phyloP scores from a whole-genome alignment of 2,888 invertebrate genomes.

The Heteromyza rotundicornis region DNA sequence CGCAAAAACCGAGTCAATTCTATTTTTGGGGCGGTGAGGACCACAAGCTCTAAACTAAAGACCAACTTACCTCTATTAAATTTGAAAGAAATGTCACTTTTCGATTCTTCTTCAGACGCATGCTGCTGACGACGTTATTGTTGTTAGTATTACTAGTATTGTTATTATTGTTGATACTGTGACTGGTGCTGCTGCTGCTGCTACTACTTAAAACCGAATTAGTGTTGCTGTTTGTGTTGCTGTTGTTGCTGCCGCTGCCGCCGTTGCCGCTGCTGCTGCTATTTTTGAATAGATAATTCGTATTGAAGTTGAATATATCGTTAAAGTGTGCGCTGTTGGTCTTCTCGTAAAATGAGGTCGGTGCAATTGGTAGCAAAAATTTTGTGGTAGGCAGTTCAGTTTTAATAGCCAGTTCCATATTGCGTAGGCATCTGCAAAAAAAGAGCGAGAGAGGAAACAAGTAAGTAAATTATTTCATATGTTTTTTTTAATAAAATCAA shows the following conservation, averaged over 20 bases:
- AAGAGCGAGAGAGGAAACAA: too few relatives aligned
- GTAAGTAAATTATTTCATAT: too few relatives aligned
- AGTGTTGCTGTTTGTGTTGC: slow-evolving; percentile 22
- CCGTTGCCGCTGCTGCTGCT: slow-evolving; percentile 20
- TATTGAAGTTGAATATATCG: slow-evolving; percentile 50
- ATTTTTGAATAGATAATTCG: slow-evolving; percentile 45
- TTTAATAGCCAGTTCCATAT: slow-evolving; percentile 59
- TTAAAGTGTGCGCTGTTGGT: slow-evolving; percentile 40
- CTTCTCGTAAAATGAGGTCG: slow-evolving; percentile 46
- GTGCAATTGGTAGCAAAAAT: slow-evolving; percentile 56
- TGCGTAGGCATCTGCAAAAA: slow-evolving; percentile 50
- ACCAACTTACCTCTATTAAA: slow-evolving; percentile 57
- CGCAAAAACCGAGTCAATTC: too few relatives aligned
- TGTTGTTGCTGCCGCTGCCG: slow-evolving; percentile 16
- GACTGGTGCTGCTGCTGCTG: slow-evolving; percentile 18
- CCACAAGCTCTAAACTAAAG: too few relatives aligned
- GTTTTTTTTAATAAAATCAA: too few relatives aligned
- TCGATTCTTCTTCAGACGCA: slow-evolving; percentile 62
- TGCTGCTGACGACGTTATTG: slow-evolving; percentile 39
- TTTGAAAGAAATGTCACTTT: slow-evolving; percentile 62
- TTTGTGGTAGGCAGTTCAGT: slow-evolving; percentile 54
- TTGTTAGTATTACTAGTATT: slow-evolving; percentile 26
- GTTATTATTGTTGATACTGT: slow-evolving; percentile 20
- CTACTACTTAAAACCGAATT: slow-evolving; percentile 6
- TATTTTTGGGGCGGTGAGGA: too few relatives aligned